Evolutionary conservation across 35 echinoderm and acorn worm genomes (phyloP).

Genomic region (Eucidaris tribuloides): DNA sequence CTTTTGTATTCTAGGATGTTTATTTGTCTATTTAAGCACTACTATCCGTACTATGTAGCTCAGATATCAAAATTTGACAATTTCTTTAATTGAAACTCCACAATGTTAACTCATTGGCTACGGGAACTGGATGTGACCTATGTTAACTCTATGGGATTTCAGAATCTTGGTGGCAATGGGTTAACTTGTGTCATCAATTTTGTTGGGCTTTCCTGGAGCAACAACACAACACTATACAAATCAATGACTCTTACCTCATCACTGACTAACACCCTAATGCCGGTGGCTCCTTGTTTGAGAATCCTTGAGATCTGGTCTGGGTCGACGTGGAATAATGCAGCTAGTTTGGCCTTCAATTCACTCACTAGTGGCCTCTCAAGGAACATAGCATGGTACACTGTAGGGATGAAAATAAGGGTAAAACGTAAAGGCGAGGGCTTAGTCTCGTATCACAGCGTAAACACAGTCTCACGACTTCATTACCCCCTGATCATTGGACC

Average conservation of each 20-base stretch:
- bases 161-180: neutral
- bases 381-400: constrained; percentile 96
- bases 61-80: too few species aligned
- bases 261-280: constrained; percentile 84
- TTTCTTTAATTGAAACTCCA: too few species aligned
- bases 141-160: neutral
- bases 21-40: too few species aligned
- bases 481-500: too few species aligned
- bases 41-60: too few species aligned
- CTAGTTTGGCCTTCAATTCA: constrained; percentile 77
- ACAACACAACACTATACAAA: neutral
- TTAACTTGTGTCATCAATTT: neutral
- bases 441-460: too few species aligned
- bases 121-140: neutral
- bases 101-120: neutral
- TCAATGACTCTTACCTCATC: constrained; percentile 64
- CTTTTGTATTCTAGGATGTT: too few species aligned
- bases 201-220: neutral
- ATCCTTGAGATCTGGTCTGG: constrained; percentile 79
- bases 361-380: constrained; percentile 63
- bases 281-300: constrained; percentile 74
- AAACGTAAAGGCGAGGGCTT: too few species aligned
- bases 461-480: too few species aligned
- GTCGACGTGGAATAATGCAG: constrained; percentile 57
- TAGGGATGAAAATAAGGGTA: neutral